A percentile compares a stretch with the other conserved stretches of the same genome.
Conservation (phyloP, 2,113 vertebrate species). For the Erythrocercus mccallii region DNA sequence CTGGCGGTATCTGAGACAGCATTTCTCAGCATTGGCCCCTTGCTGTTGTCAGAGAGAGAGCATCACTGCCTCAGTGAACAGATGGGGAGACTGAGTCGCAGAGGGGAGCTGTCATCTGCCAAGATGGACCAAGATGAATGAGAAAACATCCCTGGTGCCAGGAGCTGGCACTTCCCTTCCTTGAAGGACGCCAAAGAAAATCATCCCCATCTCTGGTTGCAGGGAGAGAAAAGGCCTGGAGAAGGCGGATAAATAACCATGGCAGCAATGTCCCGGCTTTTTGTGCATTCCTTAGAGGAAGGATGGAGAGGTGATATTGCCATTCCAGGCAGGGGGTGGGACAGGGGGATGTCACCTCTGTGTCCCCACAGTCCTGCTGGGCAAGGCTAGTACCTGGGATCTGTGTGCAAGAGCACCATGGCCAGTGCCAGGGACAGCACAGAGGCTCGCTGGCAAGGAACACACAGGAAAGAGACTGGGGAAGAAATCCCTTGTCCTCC, state of each 20-base stretch:
- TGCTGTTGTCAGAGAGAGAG: background rate
- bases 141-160: background rate
- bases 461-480: background rate
- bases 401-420: fast-evolving
- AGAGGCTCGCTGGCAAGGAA: fast-evolving
- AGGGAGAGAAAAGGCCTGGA: background rate
- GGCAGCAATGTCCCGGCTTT: fast-evolving
- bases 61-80: background rate
- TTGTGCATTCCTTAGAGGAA: background rate
- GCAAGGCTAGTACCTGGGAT: background rate
- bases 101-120: background rate
- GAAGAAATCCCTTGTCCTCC: background rate
- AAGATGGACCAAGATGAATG: background rate
- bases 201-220: background rate
- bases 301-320: background rate
- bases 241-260: background rate
- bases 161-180: background rate
- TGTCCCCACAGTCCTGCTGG: background rate
- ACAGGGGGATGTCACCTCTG: background rate
- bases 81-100: slow-evolving; percentile 24
- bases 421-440: fast-evolving
- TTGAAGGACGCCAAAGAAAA: background rate
- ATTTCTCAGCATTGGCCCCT: background rate
- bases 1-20: background rate
- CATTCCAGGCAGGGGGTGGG: background rate